A percentile compares a stretch with the other conserved stretches of the same genome.
These are phyloP conservation scores for Microtus ochrogaster DNA, from an alignment of 2,113 vertebrate genomes.

Conservation along the genomic window DNA sequence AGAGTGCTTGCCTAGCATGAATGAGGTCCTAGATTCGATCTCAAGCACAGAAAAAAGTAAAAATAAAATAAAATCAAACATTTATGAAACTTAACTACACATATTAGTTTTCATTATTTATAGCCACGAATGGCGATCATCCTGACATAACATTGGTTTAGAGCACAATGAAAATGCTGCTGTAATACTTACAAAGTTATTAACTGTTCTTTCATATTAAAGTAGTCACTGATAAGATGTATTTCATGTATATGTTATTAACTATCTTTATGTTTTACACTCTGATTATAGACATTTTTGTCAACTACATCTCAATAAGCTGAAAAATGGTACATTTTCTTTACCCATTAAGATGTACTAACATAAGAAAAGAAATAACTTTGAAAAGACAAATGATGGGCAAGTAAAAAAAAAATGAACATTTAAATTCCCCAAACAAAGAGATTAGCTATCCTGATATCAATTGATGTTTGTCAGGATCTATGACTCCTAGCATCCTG, in stretches of 20 bases:
- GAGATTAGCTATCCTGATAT: not conserved
- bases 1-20: not conserved
- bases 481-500: not conserved
- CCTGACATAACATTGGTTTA: not conserved
- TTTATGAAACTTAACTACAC: conserved; percentile 33
- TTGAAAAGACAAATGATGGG: not conserved
- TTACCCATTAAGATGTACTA: not conserved
- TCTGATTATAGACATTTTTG: not conserved
- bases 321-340: not conserved
- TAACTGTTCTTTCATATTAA: conserved; percentile 40
- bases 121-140: not conserved
- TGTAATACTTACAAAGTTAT: not conserved
- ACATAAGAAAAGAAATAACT: conserved; percentile 37
- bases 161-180: conserved; percentile 16
- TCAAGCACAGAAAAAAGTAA: not conserved
- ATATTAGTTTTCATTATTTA: conserved; percentile 14
- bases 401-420: not conserved
- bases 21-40: not conserved
- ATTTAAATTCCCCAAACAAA: conserved; percentile 54
- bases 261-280: not conserved
- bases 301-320: not conserved
- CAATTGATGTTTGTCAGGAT: not conserved
- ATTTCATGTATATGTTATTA: not conserved
- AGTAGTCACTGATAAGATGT: not conserved
- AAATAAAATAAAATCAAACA: conserved; percentile 17